Evolutionary conservation across 2,113 vertebrate species (phyloP).

Genomic region (Gasterosteus nipponicus): DNA sequence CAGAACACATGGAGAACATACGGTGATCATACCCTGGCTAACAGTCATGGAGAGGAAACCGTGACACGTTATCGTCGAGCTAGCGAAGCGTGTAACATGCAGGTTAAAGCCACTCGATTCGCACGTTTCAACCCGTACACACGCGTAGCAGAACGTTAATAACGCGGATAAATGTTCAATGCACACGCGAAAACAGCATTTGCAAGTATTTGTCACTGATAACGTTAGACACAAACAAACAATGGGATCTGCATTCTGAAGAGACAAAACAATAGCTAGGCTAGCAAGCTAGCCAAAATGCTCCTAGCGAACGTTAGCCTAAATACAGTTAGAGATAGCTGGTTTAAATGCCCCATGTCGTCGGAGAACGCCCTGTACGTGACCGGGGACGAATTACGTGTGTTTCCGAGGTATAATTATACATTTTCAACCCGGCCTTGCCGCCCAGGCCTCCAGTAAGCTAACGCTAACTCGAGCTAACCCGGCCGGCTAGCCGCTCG

Average conservation of each 20-base stretch:
- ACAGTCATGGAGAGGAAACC: background rate
- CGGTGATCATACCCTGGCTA: background rate
- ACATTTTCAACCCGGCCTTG: background rate
- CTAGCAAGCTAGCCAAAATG: constrained; percentile 39
- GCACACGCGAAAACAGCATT: fast-evolving
- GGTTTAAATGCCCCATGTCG: fast-evolving
- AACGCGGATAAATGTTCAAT: fast-evolving
- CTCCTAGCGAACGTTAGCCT: too few relatives aligned
- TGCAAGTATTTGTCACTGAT: background rate
- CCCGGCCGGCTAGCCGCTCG: constrained; percentile 1
- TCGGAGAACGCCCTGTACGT: fast-evolving
- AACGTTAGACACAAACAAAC: constrained; percentile 45
- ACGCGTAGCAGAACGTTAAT: fast-evolving
- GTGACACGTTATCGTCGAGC: background rate
- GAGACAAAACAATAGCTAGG: constrained; percentile 64
- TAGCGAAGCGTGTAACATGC: constrained; percentile 21
- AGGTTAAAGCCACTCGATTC: background rate
- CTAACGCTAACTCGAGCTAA: constrained; percentile 25
- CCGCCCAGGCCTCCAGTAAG: background rate
- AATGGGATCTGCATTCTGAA: constrained; percentile 44
- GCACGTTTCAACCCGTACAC: fast-evolving
- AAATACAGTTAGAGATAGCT: fast-evolving
- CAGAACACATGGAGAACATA: background rate
- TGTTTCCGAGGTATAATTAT: fast-evolving
- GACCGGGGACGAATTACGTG: fast-evolving